Evolutionary conservation across 2,113 vertebrate species (phyloP), one percentile per base, ranked within the genome.

Genomic region (Notarius quadriscutis): DNA sequence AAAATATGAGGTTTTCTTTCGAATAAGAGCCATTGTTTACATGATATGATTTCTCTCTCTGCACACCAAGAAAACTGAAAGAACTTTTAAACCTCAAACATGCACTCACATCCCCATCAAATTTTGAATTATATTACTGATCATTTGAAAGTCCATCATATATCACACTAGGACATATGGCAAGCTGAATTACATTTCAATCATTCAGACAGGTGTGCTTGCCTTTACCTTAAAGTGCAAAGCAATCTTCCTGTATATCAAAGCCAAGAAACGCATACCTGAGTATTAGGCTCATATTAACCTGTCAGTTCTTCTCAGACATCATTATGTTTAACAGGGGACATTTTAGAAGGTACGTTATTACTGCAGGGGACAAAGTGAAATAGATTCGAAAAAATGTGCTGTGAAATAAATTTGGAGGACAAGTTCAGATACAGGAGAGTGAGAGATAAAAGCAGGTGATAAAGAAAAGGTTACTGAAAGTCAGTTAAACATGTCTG

Each of bases 211-310:
- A 84, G 84, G 65, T 83, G 84, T 84, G 74, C 84, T 67, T 86
- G 84, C 67, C 82, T 90, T 90, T 84, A 90, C 75, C 87, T 84
- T 83, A 84, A 90, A 90, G 87, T 90, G 87, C 89, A 88, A 90
- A 90, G 84, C 84, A 90, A 90, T 90, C 87, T 87, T 74, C 83
- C 83, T 84, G 83, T 87, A 84, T 88, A 90, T 90, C 84, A 90
- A 86, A 78, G 81, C 55, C 65, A 84, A 74, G 63, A 88, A 90
- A 90, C 83, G 81, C 85, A 90, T 90, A 90, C 87, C 84, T 90
- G 87, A 84, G 75, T 80, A 81, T 84, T 87, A 83, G 82, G 55
- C 82, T 86, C 75, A 30, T 88, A 90, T 90, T 90, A 90, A 88
- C 84, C 85, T 90, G 89, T 90, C 87, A 90, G 25, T 58, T 83